Evolutionary conservation across 2,797 vertebrate species (phyloP), one percentile per base, ranked within the genome.

Genomic region (Mastacembelus armatus): DNA sequence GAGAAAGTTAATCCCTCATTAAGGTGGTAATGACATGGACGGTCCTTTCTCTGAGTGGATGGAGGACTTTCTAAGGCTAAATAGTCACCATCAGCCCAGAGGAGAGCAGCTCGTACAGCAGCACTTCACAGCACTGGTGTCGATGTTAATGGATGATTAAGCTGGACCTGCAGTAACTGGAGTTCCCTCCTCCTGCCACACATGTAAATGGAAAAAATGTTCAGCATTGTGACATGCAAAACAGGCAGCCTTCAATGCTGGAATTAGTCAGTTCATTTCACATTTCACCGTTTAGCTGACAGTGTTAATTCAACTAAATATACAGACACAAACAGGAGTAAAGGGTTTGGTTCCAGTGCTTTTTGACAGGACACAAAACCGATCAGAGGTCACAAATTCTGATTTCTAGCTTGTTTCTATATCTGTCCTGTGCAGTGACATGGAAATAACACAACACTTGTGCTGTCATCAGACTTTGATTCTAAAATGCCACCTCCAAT

Each of bases 1-100:
- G 38, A 45, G 69, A 75, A 72, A 57, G 54, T 69, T 89, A 91
- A 91, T 89, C 55, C 88, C 87, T 92, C 89, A 91, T 88, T 92
- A 89, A 82, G 58, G 81, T 78, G 78, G 69, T 85, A 89, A 87
- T 88, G 88, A 92, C 59, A 40, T 36, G 56, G 66, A 35, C 36
- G 2, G 30, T 56, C 5, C 52, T 77, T 61, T 66, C 50, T 74
- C 73, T 38, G 65, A 71, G 54, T 30, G 56, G 48, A 57, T 38
- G 35, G 48, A 71, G 61, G 59, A 44, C 36, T 21, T 8, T 64
- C 24, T 44, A 66, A 33, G 40, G 6, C 39, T 57, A 21, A 78
- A 58, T 44, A 73, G 55, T 22, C 48, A n/a, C 58, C 18, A 54
- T 71, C 63, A 68, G 74, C 36, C 45, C 55, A 2, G 58, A 24